Conservation (phyloP, 1,140 invertebrate genomes). For the Atta texana region DNA sequence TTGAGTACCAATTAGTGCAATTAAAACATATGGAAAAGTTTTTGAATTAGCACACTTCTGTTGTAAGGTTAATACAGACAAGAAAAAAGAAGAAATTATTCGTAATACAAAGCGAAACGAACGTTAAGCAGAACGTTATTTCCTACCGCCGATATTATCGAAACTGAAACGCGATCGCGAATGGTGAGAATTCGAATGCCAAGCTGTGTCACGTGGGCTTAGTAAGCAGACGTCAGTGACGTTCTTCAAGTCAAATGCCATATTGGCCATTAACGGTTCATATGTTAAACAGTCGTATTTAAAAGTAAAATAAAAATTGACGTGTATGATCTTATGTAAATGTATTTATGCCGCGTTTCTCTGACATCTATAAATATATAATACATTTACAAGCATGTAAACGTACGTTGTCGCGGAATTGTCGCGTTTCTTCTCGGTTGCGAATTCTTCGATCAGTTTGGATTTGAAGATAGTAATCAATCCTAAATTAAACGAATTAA, state of each 20-base stretch:
- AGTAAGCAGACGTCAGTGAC: conserved; percentile 14
- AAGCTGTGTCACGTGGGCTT: conserved; percentile 26
- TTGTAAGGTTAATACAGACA: neutral
- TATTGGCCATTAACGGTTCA: neutral
- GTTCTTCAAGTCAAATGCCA: neutral
- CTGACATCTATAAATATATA: conserved; percentile 26
- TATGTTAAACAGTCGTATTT: conserved; percentile 9
- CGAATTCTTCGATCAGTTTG: neutral
- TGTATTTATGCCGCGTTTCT: neutral
- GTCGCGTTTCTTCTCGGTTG: neutral
- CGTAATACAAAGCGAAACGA: neutral
- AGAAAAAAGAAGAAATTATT: neutral
- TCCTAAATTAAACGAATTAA: neutral
- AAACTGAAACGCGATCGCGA: conserved; percentile 38
- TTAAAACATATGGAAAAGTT: conserved; percentile 38
- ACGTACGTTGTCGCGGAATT: neutral
- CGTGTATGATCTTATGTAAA: conserved; percentile 19
- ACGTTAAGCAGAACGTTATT: neutral
- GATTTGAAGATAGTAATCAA: neutral
- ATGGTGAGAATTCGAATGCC: conserved; percentile 31
- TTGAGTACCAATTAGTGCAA: conserved; percentile 47
- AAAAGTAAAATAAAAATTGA: conserved; percentile 44
- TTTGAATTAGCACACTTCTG: conserved; percentile 11
- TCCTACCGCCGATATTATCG: conserved; percentile 10
- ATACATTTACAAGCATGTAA: neutral